Percentiles rank a stretch among this genome's conserved stretches.
phyloP scores from a whole-genome alignment of 1,140 invertebrate genomes.

The Argopecten irradians region DNA sequence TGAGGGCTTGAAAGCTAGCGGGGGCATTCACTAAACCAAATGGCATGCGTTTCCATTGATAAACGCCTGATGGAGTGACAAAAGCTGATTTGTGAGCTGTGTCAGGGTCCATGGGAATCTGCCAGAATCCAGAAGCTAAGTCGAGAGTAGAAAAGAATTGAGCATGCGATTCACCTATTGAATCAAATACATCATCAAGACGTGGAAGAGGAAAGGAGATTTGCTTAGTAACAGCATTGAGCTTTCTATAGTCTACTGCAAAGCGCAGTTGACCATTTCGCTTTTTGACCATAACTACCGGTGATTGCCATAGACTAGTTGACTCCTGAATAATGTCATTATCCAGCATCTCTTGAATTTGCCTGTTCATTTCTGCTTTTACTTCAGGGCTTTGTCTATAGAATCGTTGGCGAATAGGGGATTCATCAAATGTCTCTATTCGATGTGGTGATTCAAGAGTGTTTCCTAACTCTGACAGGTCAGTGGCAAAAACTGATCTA shows the following conservation, averaged over 20 bases:
- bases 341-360: slow-evolving; percentile 50
- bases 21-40: slow-evolving; percentile 51
- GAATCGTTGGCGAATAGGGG: not conserved
- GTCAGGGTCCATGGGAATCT: slow-evolving; percentile 41
- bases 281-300: slow-evolving; percentile 77
- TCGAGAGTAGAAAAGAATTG: slow-evolving; percentile 48
- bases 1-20: slow-evolving; percentile 43
- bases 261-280: slow-evolving; percentile 66
- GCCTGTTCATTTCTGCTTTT: slow-evolving; percentile 32
- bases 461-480: slow-evolving; percentile 42
- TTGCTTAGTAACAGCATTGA: slow-evolving; percentile 74
- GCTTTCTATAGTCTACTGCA: slow-evolving; percentile 77
- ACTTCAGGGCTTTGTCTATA: slow-evolving; percentile 37
- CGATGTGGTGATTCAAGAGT: slow-evolving; percentile 25
- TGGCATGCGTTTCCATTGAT: slow-evolving; percentile 46
- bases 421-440: slow-evolving; percentile 40
- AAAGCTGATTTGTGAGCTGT: slow-evolving; percentile 54
- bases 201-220: slow-evolving; percentile 30
- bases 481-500: slow-evolving; percentile 41
- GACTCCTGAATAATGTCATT: slow-evolving; percentile 43
- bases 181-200: slow-evolving; percentile 50
- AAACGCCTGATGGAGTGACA: slow-evolving; percentile 49
- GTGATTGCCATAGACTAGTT: slow-evolving; percentile 73
- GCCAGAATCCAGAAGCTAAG: slow-evolving; percentile 46
- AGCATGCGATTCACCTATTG: slow-evolving; percentile 33